Conservation (phyloP, 1,140 invertebrate genomes). For the Papilio glaucus region DNA sequence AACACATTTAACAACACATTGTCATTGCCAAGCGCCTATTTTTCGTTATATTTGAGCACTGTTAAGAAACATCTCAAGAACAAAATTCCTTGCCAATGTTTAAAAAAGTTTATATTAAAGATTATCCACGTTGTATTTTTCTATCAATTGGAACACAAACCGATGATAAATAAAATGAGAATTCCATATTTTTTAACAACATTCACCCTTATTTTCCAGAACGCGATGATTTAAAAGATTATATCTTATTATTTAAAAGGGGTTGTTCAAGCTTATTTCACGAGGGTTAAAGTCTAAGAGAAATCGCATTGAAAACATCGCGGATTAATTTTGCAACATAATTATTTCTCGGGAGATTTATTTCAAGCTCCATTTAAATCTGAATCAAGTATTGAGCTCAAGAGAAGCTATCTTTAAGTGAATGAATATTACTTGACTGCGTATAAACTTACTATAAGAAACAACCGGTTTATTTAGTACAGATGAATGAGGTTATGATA, state of each 20-base stretch:
- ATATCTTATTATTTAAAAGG: background rate
- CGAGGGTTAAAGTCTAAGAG: background rate
- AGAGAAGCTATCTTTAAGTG: background rate
- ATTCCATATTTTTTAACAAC: background rate
- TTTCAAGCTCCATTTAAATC: conserved; percentile 10
- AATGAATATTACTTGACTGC: conserved; percentile 3
- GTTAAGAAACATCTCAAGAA: no score
- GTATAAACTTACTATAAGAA: background rate
- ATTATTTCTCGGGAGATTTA: conserved; percentile 20
- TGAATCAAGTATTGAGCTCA: conserved; percentile 11
- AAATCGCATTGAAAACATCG: conserved; percentile 22
- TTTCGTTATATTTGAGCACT: no score
- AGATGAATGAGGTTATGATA: background rate
- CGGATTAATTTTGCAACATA: conserved; percentile 12
- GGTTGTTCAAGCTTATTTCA: background rate
- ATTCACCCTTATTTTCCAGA: background rate
- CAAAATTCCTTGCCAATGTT: no score
- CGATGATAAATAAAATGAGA: no score
- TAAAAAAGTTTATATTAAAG: no score
- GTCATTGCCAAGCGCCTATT: no score
- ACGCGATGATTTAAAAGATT: background rate
- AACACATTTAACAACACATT: no score
- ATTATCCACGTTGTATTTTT: no score
- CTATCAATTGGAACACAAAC: no score
- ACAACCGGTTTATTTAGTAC: background rate